These are phyloP conservation scores for Lymantria dispar DNA, from an alignment of 2,888 invertebrate genomes.

Conservation along the genomic window DNA sequence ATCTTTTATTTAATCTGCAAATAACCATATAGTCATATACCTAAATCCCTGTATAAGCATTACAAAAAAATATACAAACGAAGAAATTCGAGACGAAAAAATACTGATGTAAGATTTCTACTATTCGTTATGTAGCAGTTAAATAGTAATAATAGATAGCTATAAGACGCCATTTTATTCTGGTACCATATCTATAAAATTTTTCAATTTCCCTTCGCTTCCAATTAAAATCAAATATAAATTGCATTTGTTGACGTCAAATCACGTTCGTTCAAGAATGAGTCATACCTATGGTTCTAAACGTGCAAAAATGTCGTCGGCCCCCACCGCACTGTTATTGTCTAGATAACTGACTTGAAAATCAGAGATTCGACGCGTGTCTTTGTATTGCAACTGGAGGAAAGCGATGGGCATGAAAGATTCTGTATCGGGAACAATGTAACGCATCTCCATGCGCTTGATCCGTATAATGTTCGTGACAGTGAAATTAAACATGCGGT, in stretches of 20 bases:
- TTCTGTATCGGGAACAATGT: conserved; percentile 12
- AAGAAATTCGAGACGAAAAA: too few relatives aligned
- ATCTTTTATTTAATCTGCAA: too few relatives aligned
- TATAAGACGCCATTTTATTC: neutral
- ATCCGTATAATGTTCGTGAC: conserved; percentile 14
- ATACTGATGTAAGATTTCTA: too few relatives aligned
- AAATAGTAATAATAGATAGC: too few relatives aligned
- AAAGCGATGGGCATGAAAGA: conserved; percentile 14
- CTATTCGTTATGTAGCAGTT: too few relatives aligned
- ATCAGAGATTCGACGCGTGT: conserved; percentile 9
- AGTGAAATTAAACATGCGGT: conserved; percentile 30
- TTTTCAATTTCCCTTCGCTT: neutral
- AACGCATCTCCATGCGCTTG: conserved; percentile 15
- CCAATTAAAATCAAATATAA: conserved; percentile 5
- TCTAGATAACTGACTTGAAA: conserved; percentile 5
- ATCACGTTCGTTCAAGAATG: conserved; percentile 31
- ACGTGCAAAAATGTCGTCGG: conserved; percentile 60
- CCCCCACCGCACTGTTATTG: conserved; percentile 1
- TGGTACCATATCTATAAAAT: neutral
- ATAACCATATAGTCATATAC: too few relatives aligned
- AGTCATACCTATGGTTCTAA: conserved; percentile 21
- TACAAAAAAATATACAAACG: too few relatives aligned
- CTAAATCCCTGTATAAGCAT: too few relatives aligned
- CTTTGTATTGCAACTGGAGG: conserved; percentile 14
- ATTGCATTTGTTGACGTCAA: conserved; percentile 21